Conservation (phyloP, 2,888 invertebrate species). For the Axea sp. region DNA sequence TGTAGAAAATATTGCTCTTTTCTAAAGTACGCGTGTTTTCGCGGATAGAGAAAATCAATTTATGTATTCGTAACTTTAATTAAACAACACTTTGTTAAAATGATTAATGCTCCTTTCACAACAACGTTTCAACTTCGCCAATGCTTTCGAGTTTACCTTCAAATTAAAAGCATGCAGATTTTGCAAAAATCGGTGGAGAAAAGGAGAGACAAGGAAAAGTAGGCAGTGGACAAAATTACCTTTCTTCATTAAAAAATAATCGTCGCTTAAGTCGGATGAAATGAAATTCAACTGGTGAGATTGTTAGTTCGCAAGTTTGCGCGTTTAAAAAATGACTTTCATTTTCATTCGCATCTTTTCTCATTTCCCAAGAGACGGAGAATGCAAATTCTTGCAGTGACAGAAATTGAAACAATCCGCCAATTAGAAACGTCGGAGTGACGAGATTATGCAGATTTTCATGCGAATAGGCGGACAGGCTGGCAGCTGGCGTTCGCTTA, state of each 20-base stretch:
- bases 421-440: slow-evolving; percentile 78
- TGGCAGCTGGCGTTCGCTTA: slow-evolving; percentile 77
- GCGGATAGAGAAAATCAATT: not conserved
- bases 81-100: slow-evolving; percentile 8
- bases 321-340: too few species aligned
- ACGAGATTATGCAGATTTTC: slow-evolving; percentile 78
- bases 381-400: slow-evolving; percentile 74
- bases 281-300: too few species aligned
- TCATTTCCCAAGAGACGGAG: slow-evolving; percentile 49
- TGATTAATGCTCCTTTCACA: slow-evolving; percentile 16
- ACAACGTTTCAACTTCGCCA: not conserved
- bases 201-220: not conserved
- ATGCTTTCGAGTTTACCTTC: slow-evolving; percentile 11
- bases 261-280: slow-evolving; percentile 6
- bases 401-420: slow-evolving; percentile 79
- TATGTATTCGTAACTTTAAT: slow-evolving; percentile 12
- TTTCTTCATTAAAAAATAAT: slow-evolving; percentile 17
- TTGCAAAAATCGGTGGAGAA: not conserved
- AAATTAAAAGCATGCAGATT: slow-evolving; percentile 3
- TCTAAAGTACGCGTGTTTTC: slow-evolving; percentile 5
- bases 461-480: slow-evolving; percentile 68
- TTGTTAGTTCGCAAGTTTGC: too few species aligned
- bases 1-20: too few species aligned
- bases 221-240: not conserved
- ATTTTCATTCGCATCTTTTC: too few species aligned